These are phyloP conservation scores for Seira musarum DNA, from an alignment of 2,888 invertebrate species.

Conservation along the genomic window DNA sequence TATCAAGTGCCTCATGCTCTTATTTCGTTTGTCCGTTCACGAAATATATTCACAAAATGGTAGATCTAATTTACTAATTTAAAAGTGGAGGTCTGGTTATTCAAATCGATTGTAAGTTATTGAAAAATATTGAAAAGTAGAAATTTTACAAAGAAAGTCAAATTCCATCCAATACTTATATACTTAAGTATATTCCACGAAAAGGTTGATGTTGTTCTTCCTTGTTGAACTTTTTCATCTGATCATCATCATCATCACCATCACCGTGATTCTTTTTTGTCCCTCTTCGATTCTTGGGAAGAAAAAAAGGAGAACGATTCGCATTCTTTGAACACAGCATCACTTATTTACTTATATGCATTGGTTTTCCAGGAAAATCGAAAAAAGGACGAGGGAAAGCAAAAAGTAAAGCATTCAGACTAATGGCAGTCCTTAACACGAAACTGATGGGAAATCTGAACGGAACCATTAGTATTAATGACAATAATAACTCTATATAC, in stretches of 20 bases:
- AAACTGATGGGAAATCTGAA: slow-evolving; percentile 63
- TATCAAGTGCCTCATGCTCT: too few species aligned
- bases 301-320: not conserved
- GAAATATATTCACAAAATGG: too few species aligned
- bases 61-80: too few species aligned
- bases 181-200: too few species aligned
- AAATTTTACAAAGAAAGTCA: too few species aligned
- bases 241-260: too few species aligned
- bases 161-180: too few species aligned
- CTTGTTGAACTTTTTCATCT: not conserved
- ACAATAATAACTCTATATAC: slow-evolving; percentile 62
- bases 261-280: slow-evolving; percentile 14
- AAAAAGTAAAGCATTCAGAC: slow-evolving; percentile 59
- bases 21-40: too few species aligned
- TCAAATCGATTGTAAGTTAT: too few species aligned
- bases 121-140: too few species aligned
- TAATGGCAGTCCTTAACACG: slow-evolving; percentile 61
- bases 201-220: not conserved
- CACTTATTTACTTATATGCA: slow-evolving; percentile 27
- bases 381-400: slow-evolving; percentile 11
- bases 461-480: slow-evolving; percentile 63
- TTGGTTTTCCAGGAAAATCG: too few species aligned
- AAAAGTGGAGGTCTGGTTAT: too few species aligned
- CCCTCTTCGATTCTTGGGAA: not conserved
- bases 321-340: slow-evolving; percentile 56